A percentile compares a stretch with the other conserved stretches of the same genome.
Evolutionary conservation across 1,140 invertebrate genomes (phyloP).

Genomic region (Phymastichus coffea): DNA sequence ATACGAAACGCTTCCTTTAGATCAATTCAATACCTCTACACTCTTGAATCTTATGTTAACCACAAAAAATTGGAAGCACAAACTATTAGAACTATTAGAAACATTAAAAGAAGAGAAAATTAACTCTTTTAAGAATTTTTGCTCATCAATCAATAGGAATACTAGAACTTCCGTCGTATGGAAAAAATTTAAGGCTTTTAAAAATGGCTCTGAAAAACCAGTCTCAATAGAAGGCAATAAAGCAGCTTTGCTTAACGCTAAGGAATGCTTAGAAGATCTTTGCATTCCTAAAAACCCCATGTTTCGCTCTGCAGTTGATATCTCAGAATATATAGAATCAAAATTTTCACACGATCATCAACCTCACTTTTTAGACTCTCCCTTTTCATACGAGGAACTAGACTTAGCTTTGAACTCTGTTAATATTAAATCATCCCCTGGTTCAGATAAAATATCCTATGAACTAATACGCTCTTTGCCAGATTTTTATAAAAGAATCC

Average conservation of each 20-base stretch:
- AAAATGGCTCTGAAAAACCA: too few relatives aligned
- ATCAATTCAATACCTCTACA: neutral
- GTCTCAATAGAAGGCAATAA: too few relatives aligned
- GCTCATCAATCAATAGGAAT: neutral
- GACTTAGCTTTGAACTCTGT: neutral
- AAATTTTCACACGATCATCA: too few relatives aligned
- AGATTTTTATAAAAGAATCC: constrained; percentile 14
- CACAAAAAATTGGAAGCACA: too few relatives aligned
- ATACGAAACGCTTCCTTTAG: neutral
- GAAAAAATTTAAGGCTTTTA: neutral
- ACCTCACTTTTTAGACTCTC: too few relatives aligned
- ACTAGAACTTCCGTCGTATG: neutral
- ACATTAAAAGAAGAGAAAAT: neutral
- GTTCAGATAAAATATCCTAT: constrained; percentile 31
- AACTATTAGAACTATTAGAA: neutral
- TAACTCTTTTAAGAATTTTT: neutral
- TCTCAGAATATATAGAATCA: too few relatives aligned
- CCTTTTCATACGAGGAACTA: too few relatives aligned
- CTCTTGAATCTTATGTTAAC: neutral
- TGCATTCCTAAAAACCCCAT: too few relatives aligned
- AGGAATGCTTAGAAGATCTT: too few relatives aligned
- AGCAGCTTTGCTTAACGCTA: too few relatives aligned
- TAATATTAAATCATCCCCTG: constrained; percentile 22
- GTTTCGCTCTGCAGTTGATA: too few relatives aligned
- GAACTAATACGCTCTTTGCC: constrained; percentile 22